Evolutionary conservation across 2,888 invertebrate species (phyloP), one percentile per base, ranked within the genome.

Genomic region (Onchidella celtica): DNA sequence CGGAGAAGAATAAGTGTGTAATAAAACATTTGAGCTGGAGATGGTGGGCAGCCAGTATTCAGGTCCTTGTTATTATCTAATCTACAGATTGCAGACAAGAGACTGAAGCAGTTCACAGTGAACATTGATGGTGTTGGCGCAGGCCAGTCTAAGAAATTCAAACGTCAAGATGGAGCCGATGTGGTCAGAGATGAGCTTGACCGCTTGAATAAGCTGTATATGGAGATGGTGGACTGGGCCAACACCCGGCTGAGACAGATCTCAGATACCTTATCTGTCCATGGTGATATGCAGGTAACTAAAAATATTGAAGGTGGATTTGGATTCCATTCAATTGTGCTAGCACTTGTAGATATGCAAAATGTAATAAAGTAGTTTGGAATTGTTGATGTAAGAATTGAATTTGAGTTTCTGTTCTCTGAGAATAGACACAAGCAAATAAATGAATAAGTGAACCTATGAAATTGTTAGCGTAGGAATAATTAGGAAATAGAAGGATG

Each of bases 171-270:
- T 32, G 96, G 97, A 0, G 96, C 96, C n/a, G 97, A 97, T 85
- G 94, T 95, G 55, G 96, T 97, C 38, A 96, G 96, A 59, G 94
- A 95, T 85, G 96, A 97, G 88, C 94, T 98, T 90, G 97, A 97
- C 91, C 95, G 95, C 36, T 94, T 97, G 91, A 97, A 97, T 93
- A 95, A 95, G 83, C 95, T 96, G 86, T 97, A 97, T 92, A 96
- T 96, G 91, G 95, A 93, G 79, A 86, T 93, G 89, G 92, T 93
- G 68, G 90, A 93, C 83, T 90, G 90, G 89, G 86, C 93, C 59
- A 92, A 92, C 82, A 89, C 95, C 85, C 94, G 90, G 63, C 88
- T 92, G 0, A 88, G 88, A 69, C 88, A 89, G 96, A 97, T 93
- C 95, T 96, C 90, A 65, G 86, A 87, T 59, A 88, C 87, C 27